Base-by-base conservation (phyloP, 2,888 invertebrate genomes). In the Zygothrica quintamaculata region DNA sequence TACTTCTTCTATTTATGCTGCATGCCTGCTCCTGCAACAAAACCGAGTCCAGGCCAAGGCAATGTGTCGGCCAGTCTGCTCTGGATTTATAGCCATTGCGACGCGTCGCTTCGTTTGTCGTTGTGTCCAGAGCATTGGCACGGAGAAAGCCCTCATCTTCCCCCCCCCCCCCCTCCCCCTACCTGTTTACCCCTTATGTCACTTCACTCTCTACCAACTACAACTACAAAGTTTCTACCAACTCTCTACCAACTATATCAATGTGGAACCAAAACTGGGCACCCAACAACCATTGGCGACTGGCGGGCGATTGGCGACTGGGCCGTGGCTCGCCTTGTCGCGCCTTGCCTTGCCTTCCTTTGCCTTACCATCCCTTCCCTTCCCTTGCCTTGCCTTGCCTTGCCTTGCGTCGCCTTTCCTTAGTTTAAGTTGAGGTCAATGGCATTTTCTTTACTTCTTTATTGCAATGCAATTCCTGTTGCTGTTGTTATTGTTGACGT, bases 21-120 rank as follows among this genome's bases (percentile, higher is more conserved):
- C 44, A 31, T 18, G 39, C 9, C 16, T 29, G 9, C 29, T 29
- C 29, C 29, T 29, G 4, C 18, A 22, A 2, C 3, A 26, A 6
- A n/a, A 29, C 34, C 65, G 61, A 70, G 78, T 71, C 77, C 84
- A 77, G 84, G 76, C 85, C 85, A 78, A 75, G 82, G 85, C 85
- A 79, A 85, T 53, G 73, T 74, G 75, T 59, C 61, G 73, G 73
- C 56, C 70, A 84, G 65, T 84, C 65, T 77, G 86, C 84, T 86
- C 80, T 84, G 87, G 87, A 80, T 80, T 80, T 86, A 86, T 80
- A 67, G 75, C 74, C 59, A 55, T 29, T 44, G 43, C 70, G 57
- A 50, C 57, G 67, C 72, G 66, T 51, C 34, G 51, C 52, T 51
- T 47, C 48, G 48, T 46, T 72, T 65, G 60, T 65, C 50, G 61